Evolutionary conservation across 2,888 invertebrate species (phyloP).

Genomic region (Sthenelais limicola): DNA sequence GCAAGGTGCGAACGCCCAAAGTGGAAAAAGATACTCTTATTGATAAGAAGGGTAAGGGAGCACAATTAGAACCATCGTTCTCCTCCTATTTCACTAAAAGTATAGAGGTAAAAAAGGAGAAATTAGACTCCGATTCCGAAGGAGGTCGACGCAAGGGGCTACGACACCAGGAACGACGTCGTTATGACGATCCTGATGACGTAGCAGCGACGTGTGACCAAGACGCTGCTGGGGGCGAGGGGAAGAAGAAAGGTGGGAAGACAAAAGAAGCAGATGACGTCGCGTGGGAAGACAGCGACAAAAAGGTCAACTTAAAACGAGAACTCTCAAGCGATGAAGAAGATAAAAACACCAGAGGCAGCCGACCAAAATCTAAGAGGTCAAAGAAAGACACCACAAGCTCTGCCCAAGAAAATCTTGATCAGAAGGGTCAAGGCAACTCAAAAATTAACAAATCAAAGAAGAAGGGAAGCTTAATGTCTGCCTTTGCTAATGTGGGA

Average conservation of each 20-base stretch:
- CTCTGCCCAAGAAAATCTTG: not conserved
- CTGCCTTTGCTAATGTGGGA: slow-evolving; percentile 54
- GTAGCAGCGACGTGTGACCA: not conserved
- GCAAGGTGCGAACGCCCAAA: no score
- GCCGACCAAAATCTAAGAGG: not conserved
- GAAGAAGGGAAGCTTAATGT: slow-evolving; percentile 57
- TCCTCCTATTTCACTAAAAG: no score
- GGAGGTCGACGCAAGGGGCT: no score
- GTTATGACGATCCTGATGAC: not conserved
- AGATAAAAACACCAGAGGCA: not conserved
- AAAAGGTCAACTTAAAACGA: no score
- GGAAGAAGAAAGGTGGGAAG: not conserved
- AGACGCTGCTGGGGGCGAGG: no score
- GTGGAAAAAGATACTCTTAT: no score
- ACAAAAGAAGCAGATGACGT: not conserved
- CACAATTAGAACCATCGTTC: no score
- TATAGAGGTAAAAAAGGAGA: no score
- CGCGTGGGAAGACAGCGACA: not conserved
- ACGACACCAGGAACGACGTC: no score
- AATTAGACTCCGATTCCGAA: no score
- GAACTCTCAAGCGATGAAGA: not conserved
- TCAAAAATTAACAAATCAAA: slow-evolving; percentile 54
- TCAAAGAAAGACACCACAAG: not conserved
- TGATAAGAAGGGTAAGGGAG: no score
- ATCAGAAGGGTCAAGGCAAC: no score